These are phyloP conservation scores for Apogon talboti DNA, from an alignment of 2,797 vertebrate species.

Conservation along the genomic window DNA sequence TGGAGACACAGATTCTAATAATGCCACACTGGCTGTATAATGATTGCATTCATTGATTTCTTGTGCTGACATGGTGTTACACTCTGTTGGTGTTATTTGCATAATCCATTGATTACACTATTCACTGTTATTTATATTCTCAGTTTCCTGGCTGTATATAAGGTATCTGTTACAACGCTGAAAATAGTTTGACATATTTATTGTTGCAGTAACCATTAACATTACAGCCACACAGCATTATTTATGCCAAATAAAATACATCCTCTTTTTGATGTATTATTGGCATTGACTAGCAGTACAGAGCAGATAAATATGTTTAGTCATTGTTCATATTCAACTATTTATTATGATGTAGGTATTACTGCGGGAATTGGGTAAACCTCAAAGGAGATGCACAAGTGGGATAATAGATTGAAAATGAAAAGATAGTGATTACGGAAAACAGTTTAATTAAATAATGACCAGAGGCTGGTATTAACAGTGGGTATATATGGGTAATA, in stretches of 20 bases:
- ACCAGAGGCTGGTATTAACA: no score
- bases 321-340: background rate
- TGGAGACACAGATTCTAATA: constrained; percentile 3
- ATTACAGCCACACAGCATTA: no score
- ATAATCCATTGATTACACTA: constrained; percentile 7
- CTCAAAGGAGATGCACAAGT: no score
- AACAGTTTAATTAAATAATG: no score
- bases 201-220: no score
- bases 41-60: constrained; percentile 49
- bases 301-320: background rate
- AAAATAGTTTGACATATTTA: no score
- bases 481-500: no score
- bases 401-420: no score
- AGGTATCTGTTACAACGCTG: background rate
- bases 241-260: background rate
- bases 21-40: constrained; percentile 32
- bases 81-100: constrained; percentile 23
- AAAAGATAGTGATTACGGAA: no score
- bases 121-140: constrained; percentile 9
- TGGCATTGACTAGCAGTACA: background rate
- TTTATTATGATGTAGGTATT: no score
- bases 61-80: constrained; percentile 31
- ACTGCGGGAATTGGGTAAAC: no score
- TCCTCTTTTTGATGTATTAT: background rate
- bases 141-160: background rate